A percentile compares a stretch with the other conserved stretches of the same genome.
phyloP scores from a whole-genome alignment of 1,140 invertebrate species.

The Maniola jurtina region DNA sequence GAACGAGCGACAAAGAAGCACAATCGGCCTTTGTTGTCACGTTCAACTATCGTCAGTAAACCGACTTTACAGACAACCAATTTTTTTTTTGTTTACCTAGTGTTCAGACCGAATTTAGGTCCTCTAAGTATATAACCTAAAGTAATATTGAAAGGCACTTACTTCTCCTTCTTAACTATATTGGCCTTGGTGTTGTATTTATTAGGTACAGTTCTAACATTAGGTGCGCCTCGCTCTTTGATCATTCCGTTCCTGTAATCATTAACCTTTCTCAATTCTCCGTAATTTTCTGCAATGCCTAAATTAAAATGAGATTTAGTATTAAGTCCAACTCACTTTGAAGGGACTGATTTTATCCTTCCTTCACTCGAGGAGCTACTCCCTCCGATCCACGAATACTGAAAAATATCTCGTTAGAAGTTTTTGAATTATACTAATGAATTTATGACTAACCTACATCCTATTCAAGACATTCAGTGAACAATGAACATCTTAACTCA shows the following conservation, averaged over 20 bases:
- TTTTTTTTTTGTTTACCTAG: too few species aligned
- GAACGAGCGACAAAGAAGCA: too few species aligned
- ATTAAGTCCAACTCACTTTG: conserved; percentile 49
- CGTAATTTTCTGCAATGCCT: background rate
- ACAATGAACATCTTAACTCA: too few species aligned
- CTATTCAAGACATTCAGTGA: too few species aligned
- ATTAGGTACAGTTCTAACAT: conserved; percentile 39
- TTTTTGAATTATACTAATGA: background rate
- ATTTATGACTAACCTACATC: background rate
- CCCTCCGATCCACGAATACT: conserved; percentile 61
- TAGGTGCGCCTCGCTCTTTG: conserved; percentile 51
- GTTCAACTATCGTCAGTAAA: too few species aligned
- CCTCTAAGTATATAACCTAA: too few species aligned
- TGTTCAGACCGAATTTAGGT: too few species aligned
- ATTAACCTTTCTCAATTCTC: background rate
- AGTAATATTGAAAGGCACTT: conserved; percentile 17
- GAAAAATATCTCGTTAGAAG: conserved; percentile 21
- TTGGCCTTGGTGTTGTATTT: conserved; percentile 50
- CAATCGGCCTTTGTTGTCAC: too few species aligned
- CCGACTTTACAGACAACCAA: too few species aligned
- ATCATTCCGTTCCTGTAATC: conserved; percentile 50
- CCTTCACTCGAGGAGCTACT: conserved; percentile 52
- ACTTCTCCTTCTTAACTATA: conserved; percentile 62
- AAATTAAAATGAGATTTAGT: background rate
- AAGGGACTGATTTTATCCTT: conserved; percentile 44